phyloP scores from a whole-genome alignment of 2,888 invertebrate species.

The Lypha dubia region DNA sequence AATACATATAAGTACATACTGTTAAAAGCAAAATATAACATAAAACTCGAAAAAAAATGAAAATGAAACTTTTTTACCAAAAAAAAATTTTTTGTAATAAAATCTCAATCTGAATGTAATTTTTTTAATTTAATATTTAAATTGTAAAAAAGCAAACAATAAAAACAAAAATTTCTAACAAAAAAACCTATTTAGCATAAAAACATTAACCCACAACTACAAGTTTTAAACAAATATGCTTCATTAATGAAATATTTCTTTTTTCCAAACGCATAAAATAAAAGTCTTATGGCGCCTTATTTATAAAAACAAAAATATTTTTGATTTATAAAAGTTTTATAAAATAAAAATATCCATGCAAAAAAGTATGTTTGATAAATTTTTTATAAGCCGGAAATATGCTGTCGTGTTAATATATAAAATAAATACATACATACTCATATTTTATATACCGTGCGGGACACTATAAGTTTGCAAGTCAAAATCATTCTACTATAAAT shows the following conservation, averaged over 20 bases:
- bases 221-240: no score
- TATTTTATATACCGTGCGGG: no score
- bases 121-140: conserved; percentile 64
- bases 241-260: conserved; percentile 12
- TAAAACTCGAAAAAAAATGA: conserved; percentile 28
- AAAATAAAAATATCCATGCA: no score
- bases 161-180: conserved; percentile 5
- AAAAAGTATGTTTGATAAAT: no score
- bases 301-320: no score
- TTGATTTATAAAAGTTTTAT: no score
- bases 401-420: no score
- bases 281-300: neutral
- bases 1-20: conserved; percentile 27
- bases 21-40: conserved; percentile 30
- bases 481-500: no score
- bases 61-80: conserved; percentile 61
- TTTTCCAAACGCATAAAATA: neutral
- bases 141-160: conserved; percentile 27
- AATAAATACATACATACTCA: no score
- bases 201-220: conserved; percentile 26
- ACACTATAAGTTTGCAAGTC: no score
- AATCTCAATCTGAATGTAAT: conserved; percentile 68
- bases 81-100: conserved; percentile 50
- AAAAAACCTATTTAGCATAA: conserved; percentile 24
- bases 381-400: no score